Conservation (phyloP, 2,797 vertebrate genomes). For the Sebastes hubbsi region DNA sequence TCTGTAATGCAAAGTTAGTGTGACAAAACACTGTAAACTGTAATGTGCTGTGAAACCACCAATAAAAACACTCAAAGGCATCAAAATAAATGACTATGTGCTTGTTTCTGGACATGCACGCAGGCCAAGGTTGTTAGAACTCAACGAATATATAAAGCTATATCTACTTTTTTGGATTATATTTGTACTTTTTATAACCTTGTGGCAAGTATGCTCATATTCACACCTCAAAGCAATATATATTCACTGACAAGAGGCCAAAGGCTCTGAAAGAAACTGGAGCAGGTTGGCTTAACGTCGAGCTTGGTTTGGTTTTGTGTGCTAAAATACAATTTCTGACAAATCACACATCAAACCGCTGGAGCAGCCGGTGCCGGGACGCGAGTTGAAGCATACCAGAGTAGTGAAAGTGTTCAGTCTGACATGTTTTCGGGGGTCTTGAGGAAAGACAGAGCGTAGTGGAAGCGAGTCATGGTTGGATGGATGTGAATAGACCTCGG, state of each 20-base stretch:
- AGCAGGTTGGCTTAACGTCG: constrained; percentile 22
- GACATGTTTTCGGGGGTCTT: constrained; percentile 69
- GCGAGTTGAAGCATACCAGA: constrained; percentile 68
- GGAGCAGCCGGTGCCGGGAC: constrained; percentile 30
- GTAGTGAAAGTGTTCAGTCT: constrained; percentile 58
- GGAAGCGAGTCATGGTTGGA: constrained; percentile 71
- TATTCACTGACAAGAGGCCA: background rate
- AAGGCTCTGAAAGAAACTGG: background rate
- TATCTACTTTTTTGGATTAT: background rate
- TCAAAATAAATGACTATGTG: constrained; percentile 13
- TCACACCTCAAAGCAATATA: background rate
- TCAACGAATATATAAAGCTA: background rate
- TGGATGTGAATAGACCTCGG: constrained; percentile 58
- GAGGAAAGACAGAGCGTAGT: constrained; percentile 69
- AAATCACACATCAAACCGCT: constrained; percentile 54
- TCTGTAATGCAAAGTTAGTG: constrained; percentile 21
- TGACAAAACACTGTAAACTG: constrained; percentile 23
- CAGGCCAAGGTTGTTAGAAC: background rate
- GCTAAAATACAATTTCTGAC: constrained; percentile 58
- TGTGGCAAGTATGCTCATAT: background rate
- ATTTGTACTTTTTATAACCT: background rate
- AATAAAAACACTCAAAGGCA: constrained; percentile 1
- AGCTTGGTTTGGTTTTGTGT: constrained; percentile 31
- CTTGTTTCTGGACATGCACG: background rate
- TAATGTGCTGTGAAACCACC: constrained; percentile 37